phyloP scores from a whole-genome alignment of 2,888 invertebrate genomes.

The Nymphalis polychloros region DNA sequence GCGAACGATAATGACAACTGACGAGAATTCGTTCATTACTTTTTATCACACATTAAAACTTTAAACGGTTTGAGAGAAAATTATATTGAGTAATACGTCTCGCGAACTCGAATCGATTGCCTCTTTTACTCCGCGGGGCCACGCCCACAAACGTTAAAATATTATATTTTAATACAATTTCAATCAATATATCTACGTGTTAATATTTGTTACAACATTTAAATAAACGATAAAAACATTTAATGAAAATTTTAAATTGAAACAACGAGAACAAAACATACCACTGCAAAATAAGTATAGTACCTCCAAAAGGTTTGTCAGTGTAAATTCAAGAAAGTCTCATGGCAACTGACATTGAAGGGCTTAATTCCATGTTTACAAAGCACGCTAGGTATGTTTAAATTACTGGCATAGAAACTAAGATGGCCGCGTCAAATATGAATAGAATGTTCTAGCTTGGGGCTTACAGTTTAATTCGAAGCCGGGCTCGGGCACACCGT shows the following conservation, averaged over 20 bases:
- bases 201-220: too few species aligned
- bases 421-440: slow-evolving; percentile 38
- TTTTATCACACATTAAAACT: slow-evolving; percentile 69
- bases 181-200: too few species aligned
- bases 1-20: slow-evolving; percentile 59
- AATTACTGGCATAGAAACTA: slow-evolving; percentile 34
- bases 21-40: slow-evolving; percentile 67
- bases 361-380: slow-evolving; percentile 17
- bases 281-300: too few species aligned
- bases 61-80: slow-evolving; percentile 50
- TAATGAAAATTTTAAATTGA: too few species aligned
- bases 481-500: slow-evolving; percentile 39
- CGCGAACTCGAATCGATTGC: slow-evolving; percentile 5
- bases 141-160: neutral
- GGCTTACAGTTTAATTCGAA: slow-evolving; percentile 40
- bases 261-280: neutral
- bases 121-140: neutral
- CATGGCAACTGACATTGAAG: slow-evolving; percentile 8
- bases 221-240: too few species aligned
- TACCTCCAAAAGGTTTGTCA: neutral
- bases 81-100: slow-evolving; percentile 25
- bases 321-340: neutral
- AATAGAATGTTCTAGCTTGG: slow-evolving; percentile 45
- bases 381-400: slow-evolving; percentile 17
- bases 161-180: too few species aligned